Percentiles rank a stretch among this genome's conserved stretches.
phyloP scores from a whole-genome alignment of 2,113 vertebrate genomes.

The Meles meles region DNA sequence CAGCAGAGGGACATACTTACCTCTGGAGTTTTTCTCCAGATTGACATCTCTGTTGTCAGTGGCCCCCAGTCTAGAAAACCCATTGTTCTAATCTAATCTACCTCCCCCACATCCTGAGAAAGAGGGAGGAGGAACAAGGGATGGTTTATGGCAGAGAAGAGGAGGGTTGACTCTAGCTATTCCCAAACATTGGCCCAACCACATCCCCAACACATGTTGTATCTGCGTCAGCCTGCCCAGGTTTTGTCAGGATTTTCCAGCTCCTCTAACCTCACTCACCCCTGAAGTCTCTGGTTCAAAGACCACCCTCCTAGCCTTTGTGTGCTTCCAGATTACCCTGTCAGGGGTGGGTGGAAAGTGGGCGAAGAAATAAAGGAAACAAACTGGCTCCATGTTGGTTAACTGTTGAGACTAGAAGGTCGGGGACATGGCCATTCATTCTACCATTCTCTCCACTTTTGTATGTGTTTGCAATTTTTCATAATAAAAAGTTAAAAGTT shows the following conservation, averaged over 20 bases:
- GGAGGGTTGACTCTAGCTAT: background rate
- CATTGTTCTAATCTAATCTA: background rate
- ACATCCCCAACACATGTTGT: background rate
- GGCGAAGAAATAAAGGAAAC: slow-evolving; percentile 28
- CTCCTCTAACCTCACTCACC: background rate
- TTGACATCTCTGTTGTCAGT: background rate
- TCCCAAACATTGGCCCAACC: background rate
- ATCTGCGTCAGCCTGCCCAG: background rate
- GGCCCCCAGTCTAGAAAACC: background rate
- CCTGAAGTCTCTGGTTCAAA: background rate
- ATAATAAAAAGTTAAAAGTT: slow-evolving; percentile 64
- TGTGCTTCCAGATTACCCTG: background rate
- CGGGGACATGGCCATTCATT: background rate
- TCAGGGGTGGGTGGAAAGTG: background rate
- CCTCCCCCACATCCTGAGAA: background rate
- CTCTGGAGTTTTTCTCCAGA: slow-evolving; percentile 17
- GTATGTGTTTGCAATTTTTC: slow-evolving; percentile 72
- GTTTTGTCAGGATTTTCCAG: background rate
- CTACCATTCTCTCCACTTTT: slow-evolving; percentile 60
- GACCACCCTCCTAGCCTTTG: background rate
- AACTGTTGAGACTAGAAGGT: slow-evolving; percentile 30
- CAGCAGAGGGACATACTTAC: background rate
- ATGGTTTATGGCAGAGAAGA: background rate
- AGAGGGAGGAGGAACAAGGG: background rate
- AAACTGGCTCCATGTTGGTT: background rate